Percentiles rank a stretch among this genome's conserved stretches.
Evolutionary conservation across 2,888 invertebrate species (phyloP).

Genomic region (Apamea monoglypha): DNA sequence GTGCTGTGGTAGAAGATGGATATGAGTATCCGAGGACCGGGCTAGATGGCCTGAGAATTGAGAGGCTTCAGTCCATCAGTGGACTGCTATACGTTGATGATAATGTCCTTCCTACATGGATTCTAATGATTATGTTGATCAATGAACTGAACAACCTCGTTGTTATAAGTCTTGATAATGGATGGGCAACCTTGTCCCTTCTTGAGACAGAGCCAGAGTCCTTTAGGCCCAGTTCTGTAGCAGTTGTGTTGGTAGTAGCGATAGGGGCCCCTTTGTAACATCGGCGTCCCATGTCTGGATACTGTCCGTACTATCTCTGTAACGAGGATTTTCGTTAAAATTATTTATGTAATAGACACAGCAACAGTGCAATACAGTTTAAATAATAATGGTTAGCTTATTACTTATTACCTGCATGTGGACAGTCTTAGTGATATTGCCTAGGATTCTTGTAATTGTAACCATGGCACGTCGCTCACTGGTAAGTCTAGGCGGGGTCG

Average conservation of each 20-base stretch:
- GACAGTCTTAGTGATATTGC: not conserved
- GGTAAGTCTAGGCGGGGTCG: not conserved
- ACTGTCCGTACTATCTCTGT: slow-evolving; percentile 28
- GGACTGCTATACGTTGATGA: not conserved
- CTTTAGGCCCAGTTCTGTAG: slow-evolving; percentile 61
- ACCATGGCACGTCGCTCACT: not conserved
- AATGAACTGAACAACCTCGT: slow-evolving; percentile 36
- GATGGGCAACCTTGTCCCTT: slow-evolving; percentile 55
- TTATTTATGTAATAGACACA: not conserved
- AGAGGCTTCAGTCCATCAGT: not conserved
- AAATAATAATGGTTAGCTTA: not conserved
- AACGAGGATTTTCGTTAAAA: slow-evolving; percentile 5
- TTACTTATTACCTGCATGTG: slow-evolving; percentile 2
- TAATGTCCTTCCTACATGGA: not conserved
- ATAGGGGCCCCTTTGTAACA: slow-evolving; percentile 55
- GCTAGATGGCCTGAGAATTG: not conserved
- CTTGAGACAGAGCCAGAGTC: slow-evolving; percentile 63
- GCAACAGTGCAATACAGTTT: not conserved
- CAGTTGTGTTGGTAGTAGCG: slow-evolving; percentile 62
- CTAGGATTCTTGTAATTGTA: not conserved
- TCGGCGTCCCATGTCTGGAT: slow-evolving; percentile 52
- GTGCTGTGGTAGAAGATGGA: not conserved
- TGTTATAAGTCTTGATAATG: slow-evolving; percentile 42
- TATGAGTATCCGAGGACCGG: not conserved
- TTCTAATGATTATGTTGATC: slow-evolving; percentile 53